Base-by-base conservation (phyloP, 1,140 invertebrate genomes). In the Metaphire vulgaris region DNA sequence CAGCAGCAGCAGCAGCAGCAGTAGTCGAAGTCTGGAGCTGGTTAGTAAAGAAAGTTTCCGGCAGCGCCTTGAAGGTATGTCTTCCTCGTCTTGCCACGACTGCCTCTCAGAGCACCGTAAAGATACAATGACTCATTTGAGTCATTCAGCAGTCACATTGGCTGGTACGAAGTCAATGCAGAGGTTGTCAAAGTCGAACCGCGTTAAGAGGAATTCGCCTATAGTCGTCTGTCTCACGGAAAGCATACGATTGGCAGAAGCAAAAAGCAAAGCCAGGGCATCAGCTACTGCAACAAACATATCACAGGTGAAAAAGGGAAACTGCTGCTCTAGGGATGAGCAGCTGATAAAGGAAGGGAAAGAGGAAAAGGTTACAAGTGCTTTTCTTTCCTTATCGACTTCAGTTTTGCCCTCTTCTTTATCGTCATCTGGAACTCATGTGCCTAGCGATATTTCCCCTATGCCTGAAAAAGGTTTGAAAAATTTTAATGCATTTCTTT, bases 151-250 rank as follows among this genome's bases (percentile, higher is more conserved):
- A 1, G n/a, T 6, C 32, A 21, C 41, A 56, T 41, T 26, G n/a
- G n/a, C n/a, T n/a, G n/a, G n/a, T n/a, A n/a, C n/a, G n/a, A n/a
- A n/a, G n/a, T n/a, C 56, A 72, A 12, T 33, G 31, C 29, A 14
- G 71, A 67, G 29, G n/a, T 1, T 68, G 75, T 56, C 79, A 76
- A 21, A 77, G 79, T 12, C 41, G 29, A 82, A 81, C 41, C 81
- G 79, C 31, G 79, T 76, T 12, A 83, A 83, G 72, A 75, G 83
- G 32, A 84, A 83, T 68, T 81, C 81, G 6, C 83, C 84, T 2
- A 83, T 85, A 32, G 81, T 85, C 16, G 83, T 85, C 32, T 80
- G 81, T 29, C 79, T 85, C 33, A 82, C 81, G 68, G 84, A 85
- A 71, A 83, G 82, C 21, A 75, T 75, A 26, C 41, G 41, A 12